A percentile compares a stretch with the other conserved stretches of the same genome.
These are phyloP conservation scores for Kryptopterus vitreolus DNA, from an alignment of 2,797 vertebrate genomes.

Conservation along the genomic window DNA sequence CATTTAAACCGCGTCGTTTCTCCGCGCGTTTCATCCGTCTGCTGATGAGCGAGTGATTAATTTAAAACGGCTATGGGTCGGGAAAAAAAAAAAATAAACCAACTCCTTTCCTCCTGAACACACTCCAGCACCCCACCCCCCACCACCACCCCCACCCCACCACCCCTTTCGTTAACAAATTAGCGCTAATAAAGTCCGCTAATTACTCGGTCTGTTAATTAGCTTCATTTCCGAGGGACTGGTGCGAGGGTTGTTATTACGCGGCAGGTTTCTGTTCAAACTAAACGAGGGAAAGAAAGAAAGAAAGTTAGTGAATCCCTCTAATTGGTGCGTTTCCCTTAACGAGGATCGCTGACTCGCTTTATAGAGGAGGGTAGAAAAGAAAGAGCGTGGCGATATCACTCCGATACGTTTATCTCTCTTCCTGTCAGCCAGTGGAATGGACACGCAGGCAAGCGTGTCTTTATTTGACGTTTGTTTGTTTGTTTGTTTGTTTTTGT, in stretches of 20 bases:
- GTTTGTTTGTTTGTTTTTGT: not conserved
- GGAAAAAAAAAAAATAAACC: conserved; percentile 40
- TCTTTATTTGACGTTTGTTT: conserved; percentile 43
- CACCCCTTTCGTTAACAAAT: conserved; percentile 67
- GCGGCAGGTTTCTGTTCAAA: conserved; percentile 71
- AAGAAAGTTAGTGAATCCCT: conserved; percentile 71
- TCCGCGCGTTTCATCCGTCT: conserved; percentile 52
- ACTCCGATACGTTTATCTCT: too few species aligned
- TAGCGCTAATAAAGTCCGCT: conserved; percentile 68
- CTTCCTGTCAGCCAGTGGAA: conserved; percentile 46
- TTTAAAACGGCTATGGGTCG: too few species aligned
- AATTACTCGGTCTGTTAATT: conserved; percentile 73
- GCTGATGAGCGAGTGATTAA: conserved; percentile 54
- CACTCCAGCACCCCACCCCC: too few species aligned
- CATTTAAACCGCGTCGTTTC: conserved; percentile 27
- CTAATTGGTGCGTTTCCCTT: conserved; percentile 72
- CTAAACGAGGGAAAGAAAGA: too few species aligned
- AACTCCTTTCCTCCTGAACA: conserved; percentile 40
- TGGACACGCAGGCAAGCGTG: conserved; percentile 30
- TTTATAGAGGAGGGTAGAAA: conserved; percentile 46
- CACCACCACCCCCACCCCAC: too few species aligned
- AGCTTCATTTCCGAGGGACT: conserved; percentile 63
- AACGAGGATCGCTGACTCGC: conserved; percentile 69
- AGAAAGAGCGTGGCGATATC: too few species aligned
- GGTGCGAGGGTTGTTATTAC: conserved; percentile 64